Evolutionary conservation across 1,140 invertebrate species (phyloP), one percentile per base, ranked within the genome.

Genomic region (Pissodes strobi): DNA sequence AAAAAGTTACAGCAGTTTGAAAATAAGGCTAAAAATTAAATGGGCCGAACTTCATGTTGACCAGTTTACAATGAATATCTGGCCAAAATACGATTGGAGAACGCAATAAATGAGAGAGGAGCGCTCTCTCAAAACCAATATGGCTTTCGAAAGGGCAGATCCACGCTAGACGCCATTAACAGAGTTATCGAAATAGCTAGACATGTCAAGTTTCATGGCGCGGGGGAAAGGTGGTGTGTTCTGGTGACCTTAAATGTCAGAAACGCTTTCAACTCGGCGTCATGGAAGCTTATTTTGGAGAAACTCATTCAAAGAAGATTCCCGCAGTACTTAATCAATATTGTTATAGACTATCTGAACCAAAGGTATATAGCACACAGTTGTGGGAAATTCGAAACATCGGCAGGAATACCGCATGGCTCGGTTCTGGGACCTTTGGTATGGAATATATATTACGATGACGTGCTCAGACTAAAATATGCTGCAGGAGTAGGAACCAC

Each of bases 361-460:
- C 27, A 39, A 2, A 37, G 46, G 4, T n/a, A 5, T 8, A 48
- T 58, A 17, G 34, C 12, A 13, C 10, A 21, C 10, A 23, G 25
- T 2, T 21, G 12, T n/a, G n/a, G n/a, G n/a, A n/a, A n/a, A n/a
- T n/a, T n/a, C n/a, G n/a, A n/a, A n/a, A n/a, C n/a, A n/a, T n/a
- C n/a, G 38, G 38, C 38, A 4, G 78, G 80, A 0, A 79, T 80
- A 21, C 80, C 80, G 0, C 79, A 82, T 61, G 79, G 79, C 0
- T 82, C 79, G 0, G 74, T 80, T 0, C 49, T 80, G 0, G 79
- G 79, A 0, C 77, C 79, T n/a, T n/a, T n/a, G n/a, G n/a, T n/a
- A n/a, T n/a, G n/a, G n/a, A n/a, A n/a, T n/a, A 4, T 80, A 0
- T 59, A 79, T 0, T 74, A 81, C 15, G 74, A 80, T 34, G 70